Conservation (phyloP, 1,140 invertebrate genomes). For the Centruroides sculpturatus region DNA sequence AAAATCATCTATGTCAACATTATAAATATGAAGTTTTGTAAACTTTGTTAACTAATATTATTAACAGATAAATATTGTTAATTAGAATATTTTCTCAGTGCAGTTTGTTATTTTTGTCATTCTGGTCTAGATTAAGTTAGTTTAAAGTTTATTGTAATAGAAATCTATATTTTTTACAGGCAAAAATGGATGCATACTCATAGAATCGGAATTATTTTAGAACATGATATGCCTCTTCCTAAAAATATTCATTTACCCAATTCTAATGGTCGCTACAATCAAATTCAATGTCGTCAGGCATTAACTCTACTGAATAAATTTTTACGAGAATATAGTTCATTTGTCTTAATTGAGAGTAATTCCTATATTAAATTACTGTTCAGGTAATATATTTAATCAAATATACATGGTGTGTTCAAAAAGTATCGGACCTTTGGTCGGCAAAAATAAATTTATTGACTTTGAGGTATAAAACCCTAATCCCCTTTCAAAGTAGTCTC, state of each 20-base stretch:
- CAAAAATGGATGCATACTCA: conserved; percentile 68
- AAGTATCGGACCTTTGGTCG: too few relatives aligned
- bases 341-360: conserved; percentile 62
- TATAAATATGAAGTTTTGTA: too few relatives aligned
- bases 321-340: conserved; percentile 52
- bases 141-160: not conserved
- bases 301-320: conserved; percentile 46
- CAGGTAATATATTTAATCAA: conserved; percentile 18
- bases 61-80: too few relatives aligned
- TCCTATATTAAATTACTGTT: conserved; percentile 57
- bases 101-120: too few relatives aligned
- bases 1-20: too few relatives aligned
- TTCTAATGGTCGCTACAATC: conserved; percentile 43
- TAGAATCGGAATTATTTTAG: conserved; percentile 51
- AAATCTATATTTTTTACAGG: conserved; percentile 29
- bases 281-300: conserved; percentile 55
- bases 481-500: too few relatives aligned
- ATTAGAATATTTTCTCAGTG: too few relatives aligned
- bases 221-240: conserved; percentile 55
- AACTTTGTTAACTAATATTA: too few relatives aligned
- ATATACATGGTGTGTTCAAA: too few relatives aligned
- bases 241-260: conserved; percentile 48
- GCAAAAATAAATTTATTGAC: too few relatives aligned
- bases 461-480: too few relatives aligned
- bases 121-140: too few relatives aligned